phyloP scores from a whole-genome alignment of 2,797 vertebrate genomes.

The Pseudocheirus occidentalis region DNA sequence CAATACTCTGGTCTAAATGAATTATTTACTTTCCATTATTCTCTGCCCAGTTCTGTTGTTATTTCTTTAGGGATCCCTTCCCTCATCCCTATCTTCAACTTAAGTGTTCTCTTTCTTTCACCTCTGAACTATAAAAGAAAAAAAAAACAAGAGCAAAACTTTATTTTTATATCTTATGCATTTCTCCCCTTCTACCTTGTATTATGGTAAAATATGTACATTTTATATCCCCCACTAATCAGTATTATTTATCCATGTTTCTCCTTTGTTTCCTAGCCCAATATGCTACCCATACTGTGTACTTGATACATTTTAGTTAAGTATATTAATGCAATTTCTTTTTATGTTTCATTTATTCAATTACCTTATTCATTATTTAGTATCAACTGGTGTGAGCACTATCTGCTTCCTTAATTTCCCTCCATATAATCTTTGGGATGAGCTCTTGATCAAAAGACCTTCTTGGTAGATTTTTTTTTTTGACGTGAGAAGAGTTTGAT shows the following conservation, averaged over 20 bases:
- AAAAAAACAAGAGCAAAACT: neutral
- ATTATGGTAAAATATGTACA: neutral
- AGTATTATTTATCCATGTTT: neutral
- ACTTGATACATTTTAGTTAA: neutral
- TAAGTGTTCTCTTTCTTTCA: neutral
- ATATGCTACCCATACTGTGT: neutral
- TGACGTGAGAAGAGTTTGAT: neutral
- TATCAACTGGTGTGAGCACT: neutral
- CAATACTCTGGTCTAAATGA: neutral
- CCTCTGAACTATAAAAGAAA: too few species aligned
- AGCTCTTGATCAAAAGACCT: slow-evolving; percentile 4
- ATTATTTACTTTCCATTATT: neutral
- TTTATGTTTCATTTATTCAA: neutral
- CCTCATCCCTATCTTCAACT: neutral
- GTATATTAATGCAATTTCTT: neutral
- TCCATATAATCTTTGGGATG: slow-evolving; percentile 36
- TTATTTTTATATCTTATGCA: neutral
- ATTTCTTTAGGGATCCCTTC: neutral
- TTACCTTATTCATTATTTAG: neutral
- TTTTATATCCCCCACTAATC: neutral
- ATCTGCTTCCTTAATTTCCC: neutral
- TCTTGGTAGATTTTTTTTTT: neutral
- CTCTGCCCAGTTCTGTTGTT: neutral
- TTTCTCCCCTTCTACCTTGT: neutral
- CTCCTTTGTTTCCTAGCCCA: neutral